Evolutionary conservation across 2,888 invertebrate genomes (phyloP).

Genomic region (Ormyrus pomaceus): DNA sequence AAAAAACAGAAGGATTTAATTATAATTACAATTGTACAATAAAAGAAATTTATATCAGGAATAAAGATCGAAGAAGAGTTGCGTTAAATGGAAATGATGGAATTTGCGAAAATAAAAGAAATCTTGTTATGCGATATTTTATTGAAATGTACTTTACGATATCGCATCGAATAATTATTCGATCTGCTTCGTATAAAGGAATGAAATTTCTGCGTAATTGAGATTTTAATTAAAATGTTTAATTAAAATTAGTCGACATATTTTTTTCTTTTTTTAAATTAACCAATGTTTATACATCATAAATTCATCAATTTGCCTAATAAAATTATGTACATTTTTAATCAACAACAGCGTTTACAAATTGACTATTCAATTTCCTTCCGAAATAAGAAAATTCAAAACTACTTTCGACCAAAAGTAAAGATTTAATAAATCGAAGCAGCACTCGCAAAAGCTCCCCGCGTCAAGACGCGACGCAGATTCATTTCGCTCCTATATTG

Average conservation of each 20-base stretch:
- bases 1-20: not conserved
- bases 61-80: not conserved
- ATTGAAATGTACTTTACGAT: conserved; percentile 34
- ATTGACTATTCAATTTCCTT: no score
- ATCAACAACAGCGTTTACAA: no score
- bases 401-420: no score
- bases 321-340: no score
- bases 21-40: not conserved
- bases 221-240: conserved; percentile 44
- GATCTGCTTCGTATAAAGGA: conserved; percentile 15
- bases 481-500: not conserved
- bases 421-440: no score
- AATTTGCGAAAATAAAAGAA: conserved; percentile 1
- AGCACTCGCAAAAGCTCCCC: no score
- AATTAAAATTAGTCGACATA: conserved; percentile 23
- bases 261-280: not conserved
- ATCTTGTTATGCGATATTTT: conserved; percentile 14
- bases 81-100: conserved; percentile 24
- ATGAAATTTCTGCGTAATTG: conserved; percentile 32
- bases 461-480: not conserved
- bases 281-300: no score
- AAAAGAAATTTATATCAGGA: no score
- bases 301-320: no score
- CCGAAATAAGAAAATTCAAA: no score
- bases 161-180: conserved; percentile 41